Evolutionary conservation across 2,113 vertebrate species (phyloP).

Genomic region (Alosa alosa): DNA sequence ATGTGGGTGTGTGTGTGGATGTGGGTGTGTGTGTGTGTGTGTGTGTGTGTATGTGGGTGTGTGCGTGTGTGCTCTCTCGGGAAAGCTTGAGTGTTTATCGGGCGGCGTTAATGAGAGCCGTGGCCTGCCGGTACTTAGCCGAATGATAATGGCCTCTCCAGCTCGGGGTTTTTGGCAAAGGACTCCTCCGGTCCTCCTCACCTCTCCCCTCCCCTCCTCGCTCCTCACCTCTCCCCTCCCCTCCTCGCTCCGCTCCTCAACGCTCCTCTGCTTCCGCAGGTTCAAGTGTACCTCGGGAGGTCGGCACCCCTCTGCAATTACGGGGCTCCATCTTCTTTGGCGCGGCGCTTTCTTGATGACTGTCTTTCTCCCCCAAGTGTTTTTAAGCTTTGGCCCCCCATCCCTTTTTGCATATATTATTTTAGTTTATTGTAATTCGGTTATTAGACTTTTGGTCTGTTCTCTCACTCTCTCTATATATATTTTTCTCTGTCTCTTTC

Average conservation of each 20-base stretch:
- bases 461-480: background rate
- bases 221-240: background rate
- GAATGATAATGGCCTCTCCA: slow-evolving; percentile 10
- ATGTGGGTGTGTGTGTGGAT: background rate
- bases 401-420: background rate
- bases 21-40: no score
- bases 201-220: background rate
- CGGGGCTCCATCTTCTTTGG: background rate
- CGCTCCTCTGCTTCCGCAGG: background rate
- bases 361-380: background rate
- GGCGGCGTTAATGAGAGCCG: background rate
- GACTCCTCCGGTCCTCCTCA: background rate
- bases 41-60: background rate
- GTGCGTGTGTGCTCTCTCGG: no score
- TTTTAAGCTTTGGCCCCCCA: background rate
- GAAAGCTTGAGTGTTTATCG: background rate
- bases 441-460: background rate
- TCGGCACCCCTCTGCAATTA: background rate
- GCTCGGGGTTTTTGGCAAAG: background rate
- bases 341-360: background rate
- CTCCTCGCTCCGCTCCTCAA: background rate
- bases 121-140: background rate
- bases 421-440: background rate
- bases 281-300: background rate
- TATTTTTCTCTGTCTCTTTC: background rate